Evolutionary conservation across 2,113 vertebrate species (phyloP).

Genomic region (Acrocephalus kingi): DNA sequence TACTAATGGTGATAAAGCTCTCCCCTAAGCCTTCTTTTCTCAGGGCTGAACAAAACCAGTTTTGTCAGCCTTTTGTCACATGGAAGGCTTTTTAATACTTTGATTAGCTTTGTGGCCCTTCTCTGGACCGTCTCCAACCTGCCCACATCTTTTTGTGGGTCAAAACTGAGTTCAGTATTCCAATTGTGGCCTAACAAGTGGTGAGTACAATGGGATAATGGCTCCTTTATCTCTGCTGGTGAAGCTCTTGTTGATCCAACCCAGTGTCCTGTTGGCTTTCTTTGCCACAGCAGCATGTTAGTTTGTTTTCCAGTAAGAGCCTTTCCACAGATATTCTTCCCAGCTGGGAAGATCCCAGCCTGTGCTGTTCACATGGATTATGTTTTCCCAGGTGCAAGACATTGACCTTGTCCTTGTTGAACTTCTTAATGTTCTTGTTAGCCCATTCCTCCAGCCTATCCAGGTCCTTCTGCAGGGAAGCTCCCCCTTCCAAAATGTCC

Average conservation of each 20-base stretch:
- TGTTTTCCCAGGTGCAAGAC: not conserved
- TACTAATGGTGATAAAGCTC: not conserved
- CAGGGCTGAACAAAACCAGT: not conserved
- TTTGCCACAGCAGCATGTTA: not conserved
- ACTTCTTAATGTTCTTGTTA: not conserved
- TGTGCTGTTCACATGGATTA: not conserved
- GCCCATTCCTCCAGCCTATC: not conserved
- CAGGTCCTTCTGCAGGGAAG: not conserved
- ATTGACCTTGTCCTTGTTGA: not conserved
- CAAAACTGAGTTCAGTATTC: not conserved
- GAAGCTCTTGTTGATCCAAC: fast-evolving
- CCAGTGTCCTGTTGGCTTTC: not conserved
- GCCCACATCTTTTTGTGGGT: not conserved
- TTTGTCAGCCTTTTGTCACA: not conserved
- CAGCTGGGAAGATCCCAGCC: not conserved
- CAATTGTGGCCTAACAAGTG: not conserved
- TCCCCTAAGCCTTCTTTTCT: not conserved
- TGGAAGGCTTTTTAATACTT: not conserved
- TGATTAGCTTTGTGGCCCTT: not conserved
- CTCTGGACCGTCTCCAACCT: not conserved
- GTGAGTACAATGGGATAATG: not conserved
- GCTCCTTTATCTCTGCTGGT: not conserved
- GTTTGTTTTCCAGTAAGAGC: not conserved
- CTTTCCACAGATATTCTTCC: not conserved
- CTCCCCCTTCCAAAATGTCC: not conserved